Evolutionary conservation across 2,113 vertebrate genomes (phyloP).

Genomic region (Percopsis transmontana): DNA sequence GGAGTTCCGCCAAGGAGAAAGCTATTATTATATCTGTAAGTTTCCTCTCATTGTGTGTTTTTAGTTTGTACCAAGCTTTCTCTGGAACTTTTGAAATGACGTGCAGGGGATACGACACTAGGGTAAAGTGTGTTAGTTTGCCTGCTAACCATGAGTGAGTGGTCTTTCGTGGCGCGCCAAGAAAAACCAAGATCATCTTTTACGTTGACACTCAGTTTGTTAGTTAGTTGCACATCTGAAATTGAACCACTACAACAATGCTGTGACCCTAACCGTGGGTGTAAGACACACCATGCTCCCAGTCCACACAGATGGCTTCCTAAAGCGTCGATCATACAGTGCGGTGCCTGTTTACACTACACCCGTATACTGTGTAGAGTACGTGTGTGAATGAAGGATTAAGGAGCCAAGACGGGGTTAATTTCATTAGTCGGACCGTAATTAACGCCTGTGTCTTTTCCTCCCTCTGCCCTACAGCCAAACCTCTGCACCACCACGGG

Average conservation of each 20-base stretch:
- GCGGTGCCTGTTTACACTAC: background rate
- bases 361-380: slow-evolving; percentile 3
- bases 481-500: slow-evolving; percentile 86
- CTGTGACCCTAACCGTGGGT: slow-evolving; percentile 55
- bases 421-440: slow-evolving; percentile 65
- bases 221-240: slow-evolving; percentile 27
- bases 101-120: background rate
- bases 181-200: slow-evolving; percentile 1
- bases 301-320: slow-evolving; percentile 65
- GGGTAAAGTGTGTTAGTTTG: background rate
- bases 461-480: slow-evolving; percentile 77
- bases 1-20: slow-evolving; percentile 91
- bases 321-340: slow-evolving; percentile 42
- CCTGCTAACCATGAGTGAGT: slow-evolving; percentile 2
- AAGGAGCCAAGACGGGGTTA: slow-evolving; percentile 56
- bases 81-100: background rate
- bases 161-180: slow-evolving; percentile 4
- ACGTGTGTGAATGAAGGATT: slow-evolving; percentile 55
- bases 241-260: slow-evolving; percentile 33
- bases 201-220: slow-evolving; percentile 25
- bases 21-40: slow-evolving; percentile 98
- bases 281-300: slow-evolving; percentile 57
- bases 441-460: slow-evolving; percentile 57
- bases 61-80: background rate
- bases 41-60: slow-evolving; percentile 32